A percentile compares a stretch with the other conserved stretches of the same genome.
These are phyloP conservation scores for Stegostoma tigrinum DNA, from an alignment of 2,113 vertebrate species.

Conservation along the genomic window DNA sequence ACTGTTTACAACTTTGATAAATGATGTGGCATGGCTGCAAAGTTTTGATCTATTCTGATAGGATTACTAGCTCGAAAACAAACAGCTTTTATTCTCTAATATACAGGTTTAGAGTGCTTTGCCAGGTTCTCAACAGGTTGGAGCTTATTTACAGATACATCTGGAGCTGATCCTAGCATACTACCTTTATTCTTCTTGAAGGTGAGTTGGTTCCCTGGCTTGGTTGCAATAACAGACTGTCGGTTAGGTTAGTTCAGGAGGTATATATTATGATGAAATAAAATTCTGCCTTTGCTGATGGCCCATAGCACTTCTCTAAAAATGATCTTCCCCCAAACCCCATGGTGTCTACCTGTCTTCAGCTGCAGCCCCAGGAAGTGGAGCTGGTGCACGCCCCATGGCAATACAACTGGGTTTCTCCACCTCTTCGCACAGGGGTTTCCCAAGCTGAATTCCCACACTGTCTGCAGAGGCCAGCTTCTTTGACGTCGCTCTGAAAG, in stretches of 20 bases:
- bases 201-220: not conserved
- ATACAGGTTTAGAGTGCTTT: not conserved
- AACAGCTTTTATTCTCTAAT: not conserved
- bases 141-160: not conserved
- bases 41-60: not conserved
- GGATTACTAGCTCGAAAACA: not conserved
- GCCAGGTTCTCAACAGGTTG: not conserved
- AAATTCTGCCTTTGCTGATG: not conserved
- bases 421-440: constrained; percentile 66
- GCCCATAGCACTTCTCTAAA: not conserved
- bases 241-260: not conserved
- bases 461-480: constrained; percentile 56
- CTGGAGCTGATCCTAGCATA: too few species aligned
- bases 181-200: not conserved
- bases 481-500: constrained; percentile 39
- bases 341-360: constrained; percentile 58
- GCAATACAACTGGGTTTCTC: constrained; percentile 54
- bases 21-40: not conserved
- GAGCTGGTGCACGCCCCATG: constrained; percentile 49
- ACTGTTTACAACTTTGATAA: not conserved
- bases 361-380: constrained; percentile 48
- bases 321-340: not conserved
- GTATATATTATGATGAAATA: not conserved
- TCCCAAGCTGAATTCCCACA: constrained; percentile 48
- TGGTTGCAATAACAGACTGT: not conserved